These are phyloP conservation scores for Tyrannus savana DNA, from an alignment of 2,113 vertebrate species.

Conservation along the genomic window DNA sequence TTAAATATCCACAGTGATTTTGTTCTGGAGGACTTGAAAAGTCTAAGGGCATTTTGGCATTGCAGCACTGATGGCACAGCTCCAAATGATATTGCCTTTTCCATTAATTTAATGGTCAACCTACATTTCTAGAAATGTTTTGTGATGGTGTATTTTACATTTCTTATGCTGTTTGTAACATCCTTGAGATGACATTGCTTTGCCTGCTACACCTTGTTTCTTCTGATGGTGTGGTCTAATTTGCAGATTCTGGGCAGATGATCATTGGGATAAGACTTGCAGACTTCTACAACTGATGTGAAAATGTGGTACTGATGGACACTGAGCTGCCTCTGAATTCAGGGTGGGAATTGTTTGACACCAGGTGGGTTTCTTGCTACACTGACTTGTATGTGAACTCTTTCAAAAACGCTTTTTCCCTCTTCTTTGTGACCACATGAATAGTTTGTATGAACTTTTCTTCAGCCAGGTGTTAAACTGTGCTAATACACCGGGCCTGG, in stretches of 20 bases:
- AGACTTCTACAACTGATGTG: background rate
- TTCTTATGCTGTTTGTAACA: background rate
- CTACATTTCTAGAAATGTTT: constrained; percentile 23
- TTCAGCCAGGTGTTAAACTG: background rate
- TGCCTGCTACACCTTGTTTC: background rate
- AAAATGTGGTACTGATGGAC: background rate
- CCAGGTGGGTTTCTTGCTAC: background rate
- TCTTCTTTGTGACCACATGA: background rate
- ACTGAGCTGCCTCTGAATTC: background rate
- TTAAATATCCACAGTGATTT: background rate
- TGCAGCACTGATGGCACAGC: background rate
- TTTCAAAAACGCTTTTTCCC: background rate
- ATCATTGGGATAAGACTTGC: background rate
- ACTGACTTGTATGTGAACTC: background rate
- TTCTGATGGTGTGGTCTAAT: background rate
- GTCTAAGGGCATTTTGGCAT: background rate
- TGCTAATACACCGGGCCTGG: background rate
- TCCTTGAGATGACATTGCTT: background rate
- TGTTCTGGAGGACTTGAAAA: background rate
- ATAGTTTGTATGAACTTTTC: background rate
- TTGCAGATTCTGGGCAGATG: background rate
- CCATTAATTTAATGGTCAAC: constrained; percentile 25
- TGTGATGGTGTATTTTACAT: background rate
- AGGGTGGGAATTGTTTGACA: background rate
- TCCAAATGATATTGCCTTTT: background rate